Evolutionary conservation across 2,113 vertebrate species (phyloP), one percentile per base, ranked within the genome.

Genomic region (Symphodus melops): DNA sequence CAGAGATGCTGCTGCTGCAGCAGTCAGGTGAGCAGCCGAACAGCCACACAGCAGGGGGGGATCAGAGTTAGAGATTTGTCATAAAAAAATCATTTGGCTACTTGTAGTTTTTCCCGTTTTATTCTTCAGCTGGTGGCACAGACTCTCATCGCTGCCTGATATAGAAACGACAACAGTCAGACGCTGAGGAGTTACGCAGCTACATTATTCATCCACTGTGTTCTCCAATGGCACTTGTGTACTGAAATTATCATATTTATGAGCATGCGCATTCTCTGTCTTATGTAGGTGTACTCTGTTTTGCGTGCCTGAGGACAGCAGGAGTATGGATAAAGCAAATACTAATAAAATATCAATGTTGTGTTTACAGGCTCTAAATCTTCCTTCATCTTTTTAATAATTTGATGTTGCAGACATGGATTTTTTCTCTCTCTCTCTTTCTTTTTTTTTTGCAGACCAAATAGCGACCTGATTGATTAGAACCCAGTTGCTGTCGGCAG

Each of bases 21-120:
- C 75, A 63, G 56, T 83, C 78, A 82, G 70, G 52, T 76, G 73
- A 84, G 72, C 20, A 71, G 62, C 48, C 28, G 42, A 39, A 72
- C 12, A 62, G 56, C 68, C 49, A 3, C 52, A 20, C n/a, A 39
- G 39, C 41, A 42, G n/a, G 16, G 20, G 37, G 58, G 17, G 46
- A 39, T 42, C 20, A 6, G 14, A 57, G 41, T 48, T 52, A 21
- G 41, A 56, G 20, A 65, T 73, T 53, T 63, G 63, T 57, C 28
- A 41, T 61, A 20, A 16, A 36, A 20, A 21, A 21, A 51, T 46
- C 0, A 17, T 55, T 52, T 1, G 5, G 41, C 25, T 54, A 4
- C 23, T 13, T 3, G 6, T 36, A 12, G 5, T 25, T 72, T 25
- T 72, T 68, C 51, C 55, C 33, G 36, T 71, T 72, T 33, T 51